Evolutionary conservation across 2,797 vertebrate species (phyloP), one percentile per base, ranked within the genome.

Genomic region (Enteromius anoplus): DNA sequence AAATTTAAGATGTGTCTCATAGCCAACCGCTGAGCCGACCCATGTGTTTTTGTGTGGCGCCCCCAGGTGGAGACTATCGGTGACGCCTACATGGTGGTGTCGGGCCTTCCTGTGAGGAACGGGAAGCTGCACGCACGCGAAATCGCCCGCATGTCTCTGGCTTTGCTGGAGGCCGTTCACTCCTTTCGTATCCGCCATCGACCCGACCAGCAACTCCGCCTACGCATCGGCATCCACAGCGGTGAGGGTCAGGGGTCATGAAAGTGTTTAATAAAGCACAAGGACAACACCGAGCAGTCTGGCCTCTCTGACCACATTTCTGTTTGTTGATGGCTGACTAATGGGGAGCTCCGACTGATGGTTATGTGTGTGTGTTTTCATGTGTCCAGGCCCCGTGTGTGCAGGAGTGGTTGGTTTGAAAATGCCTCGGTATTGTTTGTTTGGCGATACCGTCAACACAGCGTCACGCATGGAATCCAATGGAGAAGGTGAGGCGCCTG

Each of bases 81-180:
- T 0, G 96, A 97, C 0, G 97, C 96, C 5, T 97, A 97, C 92
- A 98, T 98, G 97, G 97, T 98, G 85, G 96, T 97, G 53, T 97
- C 97, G 0, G 97, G 97, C 1, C 93, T 97, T 65, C 97, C 97
- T 0, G 95, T 95, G 47, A 91, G 95, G 17, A 98, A 98, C 0
- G 97, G 96, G 8, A 94, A 90, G n/a, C 93, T 94, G 9, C 97
- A 98, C 0, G 96, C 93, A 0, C 91, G 93, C 0, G 97, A 98
- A 88, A 91, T 97, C 0, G 96, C 94, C 10, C 95, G 95, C 17
- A 98, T 98, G 97, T 94, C 96, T 0, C 93, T 98, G 26, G 95
- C 96, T 0, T 93, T 97, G 81, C 93, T 97, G 19, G 95, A 96
- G 0, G 95, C 96, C 0, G 97, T 97, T 1, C 93, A 91, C 78